phyloP scores from a whole-genome alignment of 2,888 invertebrate species.

The Drosophila anomalata region DNA sequence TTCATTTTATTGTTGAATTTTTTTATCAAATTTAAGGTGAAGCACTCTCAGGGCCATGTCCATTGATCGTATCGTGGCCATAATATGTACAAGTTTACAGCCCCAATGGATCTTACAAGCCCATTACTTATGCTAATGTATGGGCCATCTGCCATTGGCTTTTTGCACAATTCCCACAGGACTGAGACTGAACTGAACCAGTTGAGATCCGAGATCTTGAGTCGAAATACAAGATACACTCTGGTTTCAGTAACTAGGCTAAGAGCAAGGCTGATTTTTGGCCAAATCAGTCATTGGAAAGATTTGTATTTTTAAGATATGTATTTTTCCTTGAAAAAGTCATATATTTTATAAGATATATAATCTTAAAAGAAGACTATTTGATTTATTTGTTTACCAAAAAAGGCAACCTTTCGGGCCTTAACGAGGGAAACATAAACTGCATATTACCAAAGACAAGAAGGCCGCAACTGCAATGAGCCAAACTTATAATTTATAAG shows the following conservation, averaged over 20 bases:
- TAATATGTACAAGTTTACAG: slow-evolving; percentile 32
- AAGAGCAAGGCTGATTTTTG: neutral
- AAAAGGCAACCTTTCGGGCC: slow-evolving; percentile 4
- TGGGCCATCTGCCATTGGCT: neutral
- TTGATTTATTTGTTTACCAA: neutral
- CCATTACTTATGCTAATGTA: slow-evolving; percentile 36
- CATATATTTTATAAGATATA: too few relatives aligned
- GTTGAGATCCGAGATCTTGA: neutral
- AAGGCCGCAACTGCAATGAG: slow-evolving; percentile 30
- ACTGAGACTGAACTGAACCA: slow-evolving; percentile 9
- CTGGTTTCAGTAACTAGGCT: neutral
- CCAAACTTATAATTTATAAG: slow-evolving; percentile 69
- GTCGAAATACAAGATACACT: slow-evolving; percentile 17
- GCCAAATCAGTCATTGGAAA: neutral
- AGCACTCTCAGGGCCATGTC: slow-evolving; percentile 31
- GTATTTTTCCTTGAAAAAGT: too few relatives aligned
- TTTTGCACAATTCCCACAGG: slow-evolving; percentile 33
- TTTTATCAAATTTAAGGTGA: slow-evolving; percentile 26
- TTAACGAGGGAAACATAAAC: slow-evolving; percentile 8
- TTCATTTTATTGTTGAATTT: neutral
- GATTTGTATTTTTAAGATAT: too few relatives aligned
- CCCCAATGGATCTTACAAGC: slow-evolving; percentile 14
- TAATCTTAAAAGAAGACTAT: too few relatives aligned
- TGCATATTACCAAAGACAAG: slow-evolving; percentile 20
- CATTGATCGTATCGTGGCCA: slow-evolving; percentile 23